Base-by-base conservation (phyloP, 1,140 invertebrate species). In the Drosophila murphyi region DNA sequence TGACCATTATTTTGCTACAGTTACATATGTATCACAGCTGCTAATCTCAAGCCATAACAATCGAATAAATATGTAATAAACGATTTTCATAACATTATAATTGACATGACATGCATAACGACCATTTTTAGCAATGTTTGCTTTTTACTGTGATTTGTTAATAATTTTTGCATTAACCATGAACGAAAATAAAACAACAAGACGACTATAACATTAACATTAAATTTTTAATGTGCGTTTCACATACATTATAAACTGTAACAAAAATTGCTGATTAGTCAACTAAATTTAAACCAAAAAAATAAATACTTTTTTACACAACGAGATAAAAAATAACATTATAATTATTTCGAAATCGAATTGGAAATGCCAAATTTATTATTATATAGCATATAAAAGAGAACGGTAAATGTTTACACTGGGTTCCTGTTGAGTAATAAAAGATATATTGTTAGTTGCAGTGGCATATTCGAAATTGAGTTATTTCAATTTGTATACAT, bases 131-230 rank as follows among this genome's bases (percentile, higher is more conserved):
- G 76, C 83, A 77, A 80, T 83, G 80, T 88, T 20, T 87, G 83
- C 85, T 88, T 87, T 86, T 88, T 75, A 88, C 83, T 87, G 83
- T 87, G 83, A 87, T 87, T 87, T 87, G 83, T 87, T 87, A 80
- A 80, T 83, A 74, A 74, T 78, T 87, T 86, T 77, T 78, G 83
- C 76, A 67, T 80, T 68, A 74, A 78, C 78, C 78, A 86, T 72
- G 68, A 76, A 72, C 7, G 20, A 20, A 20, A 20, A 20, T 20
- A 35, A 65, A 78, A 48, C 32, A 52, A 64, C 52, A 48, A 39
- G 77, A 45, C 73, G 65, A 61, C 41, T 65, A 55, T 56, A 43
- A 48, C 63, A 67, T 63, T 56, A 43, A 48, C 63, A 67, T 63
- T 56, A 54, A 71, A 62, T 55, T 45, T n/a, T 57, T 50, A 59